These are phyloP conservation scores for Pipra filicauda DNA, from an alignment of 2,113 vertebrate species.

Conservation along the genomic window DNA sequence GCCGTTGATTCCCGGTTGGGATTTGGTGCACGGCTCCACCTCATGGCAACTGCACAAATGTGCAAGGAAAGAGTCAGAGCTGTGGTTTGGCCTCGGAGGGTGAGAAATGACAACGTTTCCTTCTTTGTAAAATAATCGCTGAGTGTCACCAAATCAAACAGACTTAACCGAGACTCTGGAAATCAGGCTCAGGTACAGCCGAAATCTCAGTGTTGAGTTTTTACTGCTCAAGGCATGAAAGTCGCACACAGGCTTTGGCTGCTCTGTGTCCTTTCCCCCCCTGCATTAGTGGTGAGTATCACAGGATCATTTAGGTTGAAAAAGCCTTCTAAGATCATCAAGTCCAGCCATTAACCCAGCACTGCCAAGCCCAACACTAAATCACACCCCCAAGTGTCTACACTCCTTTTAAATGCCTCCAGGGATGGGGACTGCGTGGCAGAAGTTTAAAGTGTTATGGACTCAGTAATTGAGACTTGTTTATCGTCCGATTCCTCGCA, in stretches of 20 bases:
- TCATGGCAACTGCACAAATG: background rate
- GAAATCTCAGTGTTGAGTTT: background rate
- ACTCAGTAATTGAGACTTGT: too few species aligned
- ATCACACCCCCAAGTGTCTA: background rate
- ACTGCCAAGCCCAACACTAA: background rate
- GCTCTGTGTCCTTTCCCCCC: accelerated
- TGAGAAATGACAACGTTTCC: background rate
- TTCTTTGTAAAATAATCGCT: accelerated
- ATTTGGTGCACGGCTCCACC: conserved; percentile 19
- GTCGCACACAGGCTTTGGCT: accelerated
- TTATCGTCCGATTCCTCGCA: accelerated
- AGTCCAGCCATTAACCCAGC: background rate
- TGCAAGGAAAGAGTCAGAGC: background rate
- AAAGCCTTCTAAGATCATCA: background rate
- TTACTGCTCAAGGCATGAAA: background rate
- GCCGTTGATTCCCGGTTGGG: accelerated
- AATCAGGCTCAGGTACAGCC: background rate
- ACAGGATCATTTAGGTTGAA: background rate
- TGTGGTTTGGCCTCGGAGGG: background rate
- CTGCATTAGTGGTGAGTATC: accelerated
- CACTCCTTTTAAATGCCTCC: background rate
- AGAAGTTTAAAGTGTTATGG: background rate
- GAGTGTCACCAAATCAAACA: background rate
- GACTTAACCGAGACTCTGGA: background rate
- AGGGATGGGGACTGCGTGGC: background rate